These are phyloP conservation scores for Amiota mariae DNA, from an alignment of 2,888 invertebrate genomes.

Conservation along the genomic window DNA sequence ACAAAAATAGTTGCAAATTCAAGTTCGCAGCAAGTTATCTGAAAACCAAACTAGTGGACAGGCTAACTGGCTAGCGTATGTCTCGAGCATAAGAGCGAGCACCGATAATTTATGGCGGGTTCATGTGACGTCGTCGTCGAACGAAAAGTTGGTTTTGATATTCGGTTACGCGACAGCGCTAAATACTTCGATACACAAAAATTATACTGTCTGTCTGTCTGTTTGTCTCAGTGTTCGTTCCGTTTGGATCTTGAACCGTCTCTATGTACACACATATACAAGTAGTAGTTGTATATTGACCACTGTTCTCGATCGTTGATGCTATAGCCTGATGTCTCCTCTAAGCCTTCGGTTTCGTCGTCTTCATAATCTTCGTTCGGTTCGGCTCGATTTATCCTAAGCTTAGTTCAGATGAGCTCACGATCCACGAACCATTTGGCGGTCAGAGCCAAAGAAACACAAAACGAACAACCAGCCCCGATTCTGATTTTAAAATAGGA, in stretches of 20 bases:
- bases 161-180: conserved; percentile 59
- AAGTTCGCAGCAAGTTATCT: conserved; percentile 16
- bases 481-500: conserved; percentile 69
- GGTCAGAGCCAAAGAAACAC: background rate
- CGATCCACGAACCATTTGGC: conserved; percentile 52
- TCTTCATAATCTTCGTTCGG: conserved; percentile 18
- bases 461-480: conserved; percentile 36
- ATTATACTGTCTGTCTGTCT: conserved; percentile 62
- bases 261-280: background rate
- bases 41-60: conserved; percentile 7
- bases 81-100: conserved; percentile 8
- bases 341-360: background rate
- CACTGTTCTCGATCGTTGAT: conserved; percentile 35
- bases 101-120: conserved; percentile 71
- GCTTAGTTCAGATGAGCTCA: conserved; percentile 52
- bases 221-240: conserved; percentile 29
- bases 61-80: background rate
- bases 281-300: conserved; percentile 35
- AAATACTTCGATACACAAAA: conserved; percentile 63
- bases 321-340: background rate
- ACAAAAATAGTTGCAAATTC: conserved; percentile 44
- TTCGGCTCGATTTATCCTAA: conserved; percentile 61
- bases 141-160: conserved; percentile 59
- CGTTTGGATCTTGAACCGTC: conserved; percentile 48
- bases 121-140: conserved; percentile 67